These are phyloP conservation scores for Pseudachorutes palmiensis DNA, from an alignment of 1,140 invertebrate genomes.

Conservation along the genomic window DNA sequence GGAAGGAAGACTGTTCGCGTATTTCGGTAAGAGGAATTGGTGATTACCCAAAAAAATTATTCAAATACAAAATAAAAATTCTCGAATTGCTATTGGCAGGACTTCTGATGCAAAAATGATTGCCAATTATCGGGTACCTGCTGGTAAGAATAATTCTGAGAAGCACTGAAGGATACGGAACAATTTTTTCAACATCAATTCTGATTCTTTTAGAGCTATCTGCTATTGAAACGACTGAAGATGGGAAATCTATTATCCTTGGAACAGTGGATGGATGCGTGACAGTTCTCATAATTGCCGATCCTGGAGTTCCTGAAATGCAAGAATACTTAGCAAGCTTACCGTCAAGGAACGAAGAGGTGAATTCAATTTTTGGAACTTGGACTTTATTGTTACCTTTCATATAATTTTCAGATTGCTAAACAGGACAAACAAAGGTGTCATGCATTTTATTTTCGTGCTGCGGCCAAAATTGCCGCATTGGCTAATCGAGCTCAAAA, in stretches of 20 bases:
- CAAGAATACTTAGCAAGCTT: slow-evolving; percentile 57
- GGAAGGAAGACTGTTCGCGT: slow-evolving; percentile 84
- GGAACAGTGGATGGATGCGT: slow-evolving; percentile 90
- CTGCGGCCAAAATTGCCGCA: slow-evolving; percentile 33
- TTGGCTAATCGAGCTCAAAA: slow-evolving; percentile 23
- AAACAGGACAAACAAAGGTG: slow-evolving; percentile 17
- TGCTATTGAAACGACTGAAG: slow-evolving; percentile 69
- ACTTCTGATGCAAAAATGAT: slow-evolving; percentile 78
- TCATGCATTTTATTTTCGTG: slow-evolving; percentile 24
- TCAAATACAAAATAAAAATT: slow-evolving; percentile 31
- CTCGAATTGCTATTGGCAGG: slow-evolving; percentile 44
- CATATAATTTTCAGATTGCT: slow-evolving; percentile 19
- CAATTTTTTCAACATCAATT: background rate
- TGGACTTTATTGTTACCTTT: background rate
- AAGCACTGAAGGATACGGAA: too few relatives aligned
- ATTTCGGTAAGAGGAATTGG: slow-evolving; percentile 58
- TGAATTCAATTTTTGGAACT: slow-evolving; percentile 39
- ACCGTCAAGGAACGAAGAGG: slow-evolving; percentile 62
- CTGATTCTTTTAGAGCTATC: slow-evolving; percentile 60
- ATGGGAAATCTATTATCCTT: slow-evolving; percentile 71
- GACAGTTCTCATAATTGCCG: slow-evolving; percentile 80
- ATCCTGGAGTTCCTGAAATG: slow-evolving; percentile 59
- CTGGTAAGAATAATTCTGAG: slow-evolving; percentile 40
- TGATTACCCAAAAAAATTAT: too few relatives aligned
- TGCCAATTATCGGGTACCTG: slow-evolving; percentile 84